A percentile compares a stretch with the other conserved stretches of the same genome.
Evolutionary conservation across 1,140 invertebrate species (phyloP).

Genomic region (Hetaerina americana): DNA sequence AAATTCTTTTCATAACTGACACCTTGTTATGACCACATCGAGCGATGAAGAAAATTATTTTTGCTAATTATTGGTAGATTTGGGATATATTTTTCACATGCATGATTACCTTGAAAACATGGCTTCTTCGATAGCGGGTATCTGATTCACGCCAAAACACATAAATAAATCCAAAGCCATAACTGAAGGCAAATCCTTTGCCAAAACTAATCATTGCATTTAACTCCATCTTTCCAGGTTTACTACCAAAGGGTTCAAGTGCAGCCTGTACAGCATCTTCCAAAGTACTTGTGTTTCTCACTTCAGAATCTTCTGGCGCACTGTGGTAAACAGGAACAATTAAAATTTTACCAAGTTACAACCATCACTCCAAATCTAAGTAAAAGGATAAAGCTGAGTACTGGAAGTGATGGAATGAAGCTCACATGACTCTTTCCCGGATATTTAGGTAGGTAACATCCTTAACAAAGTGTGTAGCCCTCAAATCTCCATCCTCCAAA

Average conservation of each 20-base stretch:
- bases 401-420: too few relatives aligned
- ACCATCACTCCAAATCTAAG: too few relatives aligned
- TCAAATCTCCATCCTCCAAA: constrained; percentile 66
- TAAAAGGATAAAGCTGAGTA: too few relatives aligned
- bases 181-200: background rate
- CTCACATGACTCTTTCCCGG: background rate
- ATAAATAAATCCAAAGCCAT: background rate
- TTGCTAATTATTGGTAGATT: too few relatives aligned
- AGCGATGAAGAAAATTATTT: too few relatives aligned
- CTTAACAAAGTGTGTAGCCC: constrained; percentile 34
- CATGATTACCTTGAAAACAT: background rate
- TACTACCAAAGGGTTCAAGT: background rate
- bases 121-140: background rate
- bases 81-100: too few relatives aligned
- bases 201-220: background rate
- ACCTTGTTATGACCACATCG: too few relatives aligned
- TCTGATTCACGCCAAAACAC: background rate
- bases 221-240: background rate
- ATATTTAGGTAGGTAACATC: background rate
- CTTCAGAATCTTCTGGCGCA: too few relatives aligned
- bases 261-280: background rate
- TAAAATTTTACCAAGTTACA: too few relatives aligned
- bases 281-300: background rate
- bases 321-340: too few relatives aligned
- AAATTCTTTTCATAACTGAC: too few relatives aligned